phyloP scores from a whole-genome alignment of 2,888 invertebrate species.

The Torymus aiolomorphi region DNA sequence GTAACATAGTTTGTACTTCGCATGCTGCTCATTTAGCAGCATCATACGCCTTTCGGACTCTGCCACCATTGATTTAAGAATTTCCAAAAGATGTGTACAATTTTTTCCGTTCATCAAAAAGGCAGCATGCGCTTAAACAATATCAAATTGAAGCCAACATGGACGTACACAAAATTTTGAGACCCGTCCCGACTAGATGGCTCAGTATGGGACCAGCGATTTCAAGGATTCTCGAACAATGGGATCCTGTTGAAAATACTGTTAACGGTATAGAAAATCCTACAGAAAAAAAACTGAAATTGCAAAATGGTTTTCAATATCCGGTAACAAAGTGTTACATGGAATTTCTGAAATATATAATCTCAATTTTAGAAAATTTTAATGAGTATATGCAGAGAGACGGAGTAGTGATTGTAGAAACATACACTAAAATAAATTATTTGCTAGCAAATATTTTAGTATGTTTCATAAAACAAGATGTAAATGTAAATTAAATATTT shows the following conservation, averaged over 20 bases:
- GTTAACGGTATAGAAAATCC: background rate
- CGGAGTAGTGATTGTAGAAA: background rate
- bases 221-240: background rate
- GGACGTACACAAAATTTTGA: background rate
- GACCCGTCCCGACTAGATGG: conserved; percentile 3
- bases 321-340: conserved; percentile 4
- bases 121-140: background rate
- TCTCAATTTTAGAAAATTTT: background rate
- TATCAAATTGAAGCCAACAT: background rate
- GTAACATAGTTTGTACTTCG: background rate
- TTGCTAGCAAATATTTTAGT: background rate
- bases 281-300: background rate
- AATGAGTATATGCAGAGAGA: conserved; percentile 1
- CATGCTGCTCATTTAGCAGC: conserved; percentile 3
- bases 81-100: conserved; percentile 6
- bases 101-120: background rate
- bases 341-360: background rate
- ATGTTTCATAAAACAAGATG: background rate
- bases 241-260: background rate
- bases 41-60: background rate
- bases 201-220: conserved; percentile 2
- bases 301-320: background rate
- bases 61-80: background rate
- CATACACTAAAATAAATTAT: background rate
- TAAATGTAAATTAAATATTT: background rate